A percentile compares a stretch with the other conserved stretches of the same genome.
phyloP scores from a whole-genome alignment of 2,888 invertebrate genomes.

The Netelia virgata region DNA sequence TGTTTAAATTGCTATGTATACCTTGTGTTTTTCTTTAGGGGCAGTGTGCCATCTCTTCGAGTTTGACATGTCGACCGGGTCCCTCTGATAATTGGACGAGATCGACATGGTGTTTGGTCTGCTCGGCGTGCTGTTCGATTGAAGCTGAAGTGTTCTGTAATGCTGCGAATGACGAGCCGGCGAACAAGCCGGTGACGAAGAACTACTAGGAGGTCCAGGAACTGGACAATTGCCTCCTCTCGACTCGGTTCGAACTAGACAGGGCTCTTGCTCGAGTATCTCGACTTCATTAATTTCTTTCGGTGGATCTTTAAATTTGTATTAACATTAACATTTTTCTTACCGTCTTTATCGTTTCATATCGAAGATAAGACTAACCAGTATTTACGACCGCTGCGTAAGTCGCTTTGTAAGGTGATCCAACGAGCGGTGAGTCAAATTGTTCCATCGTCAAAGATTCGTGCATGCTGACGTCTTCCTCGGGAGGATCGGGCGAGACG shows the following conservation, averaged over 20 bases:
- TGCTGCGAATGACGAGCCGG: slow-evolving; percentile 80
- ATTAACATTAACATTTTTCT: too few relatives aligned
- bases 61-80: slow-evolving; percentile 84
- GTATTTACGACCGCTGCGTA: slow-evolving; percentile 85
- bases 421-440: slow-evolving; percentile 86
- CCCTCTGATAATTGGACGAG: slow-evolving; percentile 79
- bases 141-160: slow-evolving; percentile 81
- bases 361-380: slow-evolving; percentile 72
- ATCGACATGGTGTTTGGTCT: slow-evolving; percentile 82
- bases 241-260: slow-evolving; percentile 74
- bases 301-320: slow-evolving; percentile 65
- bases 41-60: slow-evolving; percentile 87
- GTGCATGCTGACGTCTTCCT: slow-evolving; percentile 81
- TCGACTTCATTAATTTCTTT: slow-evolving; percentile 72
- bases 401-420: slow-evolving; percentile 86
- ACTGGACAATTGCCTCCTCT: slow-evolving; percentile 76
- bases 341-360: neutral
- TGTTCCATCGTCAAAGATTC: slow-evolving; percentile 85
- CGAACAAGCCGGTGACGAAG: slow-evolving; percentile 79
- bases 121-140: slow-evolving; percentile 75
- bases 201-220: slow-evolving; percentile 75
- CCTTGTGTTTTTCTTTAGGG: slow-evolving; percentile 87
- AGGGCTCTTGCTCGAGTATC: slow-evolving; percentile 71
- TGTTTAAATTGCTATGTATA: slow-evolving; percentile 74
- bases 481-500: slow-evolving; percentile 77